Base-by-base conservation (phyloP, 2,113 vertebrate genomes). In the Isurus oxyrinchus region DNA sequence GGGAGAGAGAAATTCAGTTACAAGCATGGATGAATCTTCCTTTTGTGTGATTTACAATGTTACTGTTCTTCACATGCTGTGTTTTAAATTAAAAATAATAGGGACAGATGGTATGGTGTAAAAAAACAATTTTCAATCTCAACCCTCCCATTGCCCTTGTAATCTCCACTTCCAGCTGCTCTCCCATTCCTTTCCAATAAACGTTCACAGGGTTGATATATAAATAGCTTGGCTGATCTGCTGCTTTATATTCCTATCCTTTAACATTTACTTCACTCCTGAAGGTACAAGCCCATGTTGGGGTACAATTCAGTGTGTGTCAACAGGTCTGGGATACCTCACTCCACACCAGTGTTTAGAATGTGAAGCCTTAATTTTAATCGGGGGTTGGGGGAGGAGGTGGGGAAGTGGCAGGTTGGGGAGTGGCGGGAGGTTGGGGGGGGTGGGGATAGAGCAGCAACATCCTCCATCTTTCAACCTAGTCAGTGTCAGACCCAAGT, bases 41-140 rank as follows among this genome's bases (percentile, higher is more conserved):
- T 93, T 63, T 93, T 95, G 94, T 67, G 23, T 95, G 94, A 69
- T 72, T 72, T 95, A 72, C 63, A 95, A 53, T 67, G 67, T 95
- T 31, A 40, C 61, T 94, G 49, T 53, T 72, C 94, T 72, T 69
- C 94, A 66, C 67, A 72, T 35, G 67, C 94, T 95, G 63, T 49
- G 94, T 95, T 95, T 95, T 95, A 95, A 95, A 95, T 95, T 95
- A 95, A 95, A 95, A 95, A 72, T 69, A 72, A 95, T 67, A 72
- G 44, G 25, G 21, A 72, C 94, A 95, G 94, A 95, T 95, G 94
- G 94, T 16, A 95, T 72, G 94, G 94, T 95, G 94, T 72, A 95
- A 95, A 72, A 44, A 95, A 95, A 72, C 67, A 95, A 95, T 95
- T 95, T 95, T 95, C 94, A 95, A 49, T 53, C 63, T 55, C 94